Conservation (phyloP, 2,797 vertebrate species). For the Crax fasciolata region DNA sequence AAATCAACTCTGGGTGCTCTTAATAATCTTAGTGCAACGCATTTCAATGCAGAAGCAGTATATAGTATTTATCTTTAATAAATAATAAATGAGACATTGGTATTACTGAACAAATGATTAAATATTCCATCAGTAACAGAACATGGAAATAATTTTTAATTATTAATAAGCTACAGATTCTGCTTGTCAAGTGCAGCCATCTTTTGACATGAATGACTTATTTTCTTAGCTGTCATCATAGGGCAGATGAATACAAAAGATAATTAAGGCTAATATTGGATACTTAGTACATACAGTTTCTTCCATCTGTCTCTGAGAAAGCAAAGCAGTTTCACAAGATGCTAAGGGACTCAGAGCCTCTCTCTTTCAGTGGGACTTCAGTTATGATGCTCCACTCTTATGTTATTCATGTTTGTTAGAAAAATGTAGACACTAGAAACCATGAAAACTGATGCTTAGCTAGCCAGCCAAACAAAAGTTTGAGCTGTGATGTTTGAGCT, state of each 20-base stretch:
- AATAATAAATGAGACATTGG: slow-evolving; percentile 85
- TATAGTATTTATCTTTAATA: slow-evolving; percentile 86
- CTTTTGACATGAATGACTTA: slow-evolving; percentile 74
- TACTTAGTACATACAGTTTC: not conserved
- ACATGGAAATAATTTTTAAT: slow-evolving; percentile 84
- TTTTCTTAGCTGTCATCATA: slow-evolving; percentile 64
- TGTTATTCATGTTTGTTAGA: not conserved
- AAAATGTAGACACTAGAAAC: not conserved
- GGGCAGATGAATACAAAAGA: slow-evolving; percentile 62
- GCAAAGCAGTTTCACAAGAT: not conserved
- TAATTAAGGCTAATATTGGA: slow-evolving; percentile 11
- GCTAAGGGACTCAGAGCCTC: not conserved
- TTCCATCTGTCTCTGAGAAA: not conserved
- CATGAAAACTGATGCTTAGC: not conserved
- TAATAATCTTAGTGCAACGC: slow-evolving; percentile 77
- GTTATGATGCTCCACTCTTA: not conserved
- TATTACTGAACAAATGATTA: slow-evolving; percentile 85
- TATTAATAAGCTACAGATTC: slow-evolving; percentile 84
- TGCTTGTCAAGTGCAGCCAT: slow-evolving; percentile 76
- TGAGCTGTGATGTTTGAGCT: not conserved
- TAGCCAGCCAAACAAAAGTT: not conserved
- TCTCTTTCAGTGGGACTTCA: not conserved
- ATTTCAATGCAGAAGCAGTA: slow-evolving; percentile 79
- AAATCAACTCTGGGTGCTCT: slow-evolving; percentile 78
- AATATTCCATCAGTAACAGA: slow-evolving; percentile 86